Evolutionary conservation across 2,797 vertebrate species (phyloP).

Genomic region (Clarias pachynema): DNA sequence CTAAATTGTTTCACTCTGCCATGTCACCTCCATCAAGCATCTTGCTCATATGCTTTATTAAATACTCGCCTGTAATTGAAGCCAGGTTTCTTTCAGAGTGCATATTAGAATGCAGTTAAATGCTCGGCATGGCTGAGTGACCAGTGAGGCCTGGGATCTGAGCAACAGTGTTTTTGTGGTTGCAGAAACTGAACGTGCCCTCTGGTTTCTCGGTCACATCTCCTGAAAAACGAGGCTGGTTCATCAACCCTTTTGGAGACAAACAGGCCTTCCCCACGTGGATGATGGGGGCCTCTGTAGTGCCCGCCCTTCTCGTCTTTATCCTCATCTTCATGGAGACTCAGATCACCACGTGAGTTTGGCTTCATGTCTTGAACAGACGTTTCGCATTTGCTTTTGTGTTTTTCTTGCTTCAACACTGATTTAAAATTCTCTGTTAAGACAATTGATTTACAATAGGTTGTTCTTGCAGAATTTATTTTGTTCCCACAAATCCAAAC

Average conservation of each 20-base stretch:
- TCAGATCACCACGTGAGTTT: constrained; percentile 94
- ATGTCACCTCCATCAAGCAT: constrained; percentile 25
- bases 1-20: neutral
- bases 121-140: constrained; percentile 47
- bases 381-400: neutral
- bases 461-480: neutral
- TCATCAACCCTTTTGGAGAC: constrained; percentile 93
- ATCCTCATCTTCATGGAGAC: constrained; percentile 99
- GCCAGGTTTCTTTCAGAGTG: constrained; percentile 50
- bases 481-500: neutral
- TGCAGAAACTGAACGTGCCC: constrained; percentile 92
- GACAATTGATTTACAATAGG: neutral
- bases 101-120: constrained; percentile 53
- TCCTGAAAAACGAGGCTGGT: constrained; percentile 91
- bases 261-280: constrained; percentile 88
- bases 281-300: constrained; percentile 94
- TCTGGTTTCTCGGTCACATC: constrained; percentile 93
- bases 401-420: neutral
- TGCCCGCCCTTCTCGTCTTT: constrained; percentile 93
- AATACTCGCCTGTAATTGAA: constrained; percentile 51
- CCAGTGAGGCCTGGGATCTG: constrained; percentile 47
- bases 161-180: constrained; percentile 55
- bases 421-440: neutral
- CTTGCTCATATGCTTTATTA: constrained; percentile 45
- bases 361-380: neutral